Evolutionary conservation across 2,113 vertebrate genomes (phyloP).

Genomic region (Leuciscus idus): DNA sequence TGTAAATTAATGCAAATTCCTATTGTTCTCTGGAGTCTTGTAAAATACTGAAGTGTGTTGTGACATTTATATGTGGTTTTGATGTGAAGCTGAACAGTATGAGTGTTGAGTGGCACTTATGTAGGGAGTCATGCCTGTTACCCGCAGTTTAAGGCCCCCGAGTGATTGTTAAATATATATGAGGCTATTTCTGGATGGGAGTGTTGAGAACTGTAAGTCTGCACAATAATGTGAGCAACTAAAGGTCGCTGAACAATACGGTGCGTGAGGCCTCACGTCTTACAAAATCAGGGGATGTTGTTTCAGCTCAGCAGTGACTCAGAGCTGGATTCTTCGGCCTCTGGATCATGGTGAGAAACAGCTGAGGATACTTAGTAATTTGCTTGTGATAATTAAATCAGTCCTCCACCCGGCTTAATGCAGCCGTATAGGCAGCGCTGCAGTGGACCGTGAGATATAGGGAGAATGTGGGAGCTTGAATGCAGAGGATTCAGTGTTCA

Average conservation of each 20-base stretch:
- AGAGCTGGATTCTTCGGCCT: not conserved
- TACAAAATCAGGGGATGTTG: constrained; percentile 21
- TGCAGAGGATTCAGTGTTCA: not conserved
- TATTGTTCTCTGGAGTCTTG: not conserved
- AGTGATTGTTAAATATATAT: constrained; percentile 57
- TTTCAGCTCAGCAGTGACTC: constrained; percentile 3
- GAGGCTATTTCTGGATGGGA: constrained; percentile 49
- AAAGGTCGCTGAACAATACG: constrained; percentile 55
- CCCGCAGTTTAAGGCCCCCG: constrained; percentile 14
- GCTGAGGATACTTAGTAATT: constrained; percentile 16
- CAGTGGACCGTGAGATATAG: not conserved
- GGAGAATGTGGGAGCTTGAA: not conserved
- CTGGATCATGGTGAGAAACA: not conserved
- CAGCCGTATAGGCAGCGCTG: not conserved
- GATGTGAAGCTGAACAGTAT: not conserved
- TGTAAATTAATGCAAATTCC: not conserved
- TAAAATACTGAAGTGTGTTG: not conserved
- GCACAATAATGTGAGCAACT: constrained; percentile 42
- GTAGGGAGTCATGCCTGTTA: constrained; percentile 39
- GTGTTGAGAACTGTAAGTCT: constrained; percentile 45
- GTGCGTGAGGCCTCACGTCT: not conserved
- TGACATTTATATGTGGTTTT: constrained; percentile 8
- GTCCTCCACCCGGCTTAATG: constrained; percentile 9
- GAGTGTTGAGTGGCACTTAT: constrained; percentile 32
- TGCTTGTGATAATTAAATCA: constrained; percentile 33